Conservation (phyloP, 2,888 invertebrate species). For the Iselma pallidipennis region DNA sequence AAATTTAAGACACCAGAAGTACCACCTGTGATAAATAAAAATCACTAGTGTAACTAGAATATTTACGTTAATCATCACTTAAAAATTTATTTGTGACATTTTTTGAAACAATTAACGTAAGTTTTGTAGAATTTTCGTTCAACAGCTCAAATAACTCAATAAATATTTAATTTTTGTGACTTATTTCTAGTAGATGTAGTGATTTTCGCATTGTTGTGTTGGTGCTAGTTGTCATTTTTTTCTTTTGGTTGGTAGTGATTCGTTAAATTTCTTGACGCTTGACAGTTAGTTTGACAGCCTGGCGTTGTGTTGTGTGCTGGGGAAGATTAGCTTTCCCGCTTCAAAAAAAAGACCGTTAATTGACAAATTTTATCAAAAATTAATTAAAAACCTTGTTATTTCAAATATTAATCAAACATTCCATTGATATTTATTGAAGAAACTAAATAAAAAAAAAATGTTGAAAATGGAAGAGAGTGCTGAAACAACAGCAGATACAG, state of each 20-base stretch:
- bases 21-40: no score
- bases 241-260: neutral
- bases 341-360: no score
- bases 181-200: neutral
- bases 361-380: neutral
- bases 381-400: neutral
- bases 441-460: constrained; percentile 31
- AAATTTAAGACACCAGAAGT: no score
- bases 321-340: neutral
- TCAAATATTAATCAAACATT: neutral
- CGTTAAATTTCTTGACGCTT: neutral
- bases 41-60: no score
- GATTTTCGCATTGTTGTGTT: neutral
- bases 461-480: constrained; percentile 49
- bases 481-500: constrained; percentile 46
- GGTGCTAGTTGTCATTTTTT: neutral
- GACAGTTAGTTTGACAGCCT: neutral
- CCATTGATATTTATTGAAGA: neutral
- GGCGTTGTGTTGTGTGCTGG: neutral
- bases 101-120: no score
- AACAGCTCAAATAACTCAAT: no score
- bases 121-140: no score
- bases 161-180: no score
- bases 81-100: no score
- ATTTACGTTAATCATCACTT: no score